These are phyloP conservation scores for Leptinotarsa tumamoca DNA, from an alignment of 2,888 invertebrate species.

Conservation along the genomic window DNA sequence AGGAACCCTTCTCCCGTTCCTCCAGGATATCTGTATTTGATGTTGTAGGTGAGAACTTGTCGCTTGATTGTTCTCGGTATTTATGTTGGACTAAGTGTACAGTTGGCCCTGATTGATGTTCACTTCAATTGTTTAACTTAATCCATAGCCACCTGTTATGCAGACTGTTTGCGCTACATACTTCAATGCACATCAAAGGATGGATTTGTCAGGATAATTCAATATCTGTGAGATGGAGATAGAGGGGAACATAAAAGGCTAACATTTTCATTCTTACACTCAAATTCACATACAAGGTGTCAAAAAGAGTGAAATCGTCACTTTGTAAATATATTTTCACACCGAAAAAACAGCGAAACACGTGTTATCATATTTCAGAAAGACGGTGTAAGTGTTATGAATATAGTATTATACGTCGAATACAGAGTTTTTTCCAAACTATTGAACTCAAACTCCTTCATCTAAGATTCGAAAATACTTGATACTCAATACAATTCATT, in stretches of 20 bases:
- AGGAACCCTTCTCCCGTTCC: neutral
- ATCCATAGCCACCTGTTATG: conserved; percentile 56
- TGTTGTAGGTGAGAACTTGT: conserved; percentile 47
- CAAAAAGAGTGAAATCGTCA: too few species aligned
- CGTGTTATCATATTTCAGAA: too few species aligned
- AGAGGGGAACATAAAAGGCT: neutral
- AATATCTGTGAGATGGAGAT: conserved; percentile 36
- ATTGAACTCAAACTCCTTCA: too few species aligned
- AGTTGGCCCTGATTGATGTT: conserved; percentile 59
- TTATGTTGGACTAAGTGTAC: conserved; percentile 59
- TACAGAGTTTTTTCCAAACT: too few species aligned
- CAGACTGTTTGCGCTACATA: conserved; percentile 49
- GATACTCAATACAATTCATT: too few species aligned
- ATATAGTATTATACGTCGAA: too few species aligned
- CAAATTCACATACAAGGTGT: too few species aligned
- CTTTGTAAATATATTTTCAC: too few species aligned
- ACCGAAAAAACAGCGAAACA: too few species aligned
- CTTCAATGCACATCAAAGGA: conserved; percentile 51
- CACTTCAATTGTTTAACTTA: conserved; percentile 62
- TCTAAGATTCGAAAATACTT: too few species aligned
- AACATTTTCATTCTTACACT: too few species aligned
- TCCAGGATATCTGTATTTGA: conserved; percentile 51
- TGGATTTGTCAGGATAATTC: conserved; percentile 45
- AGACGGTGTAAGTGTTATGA: too few species aligned
- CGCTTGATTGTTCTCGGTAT: conserved; percentile 59